Conservation (phyloP, 2,888 invertebrate species). For the Rhingia rostrata region DNA sequence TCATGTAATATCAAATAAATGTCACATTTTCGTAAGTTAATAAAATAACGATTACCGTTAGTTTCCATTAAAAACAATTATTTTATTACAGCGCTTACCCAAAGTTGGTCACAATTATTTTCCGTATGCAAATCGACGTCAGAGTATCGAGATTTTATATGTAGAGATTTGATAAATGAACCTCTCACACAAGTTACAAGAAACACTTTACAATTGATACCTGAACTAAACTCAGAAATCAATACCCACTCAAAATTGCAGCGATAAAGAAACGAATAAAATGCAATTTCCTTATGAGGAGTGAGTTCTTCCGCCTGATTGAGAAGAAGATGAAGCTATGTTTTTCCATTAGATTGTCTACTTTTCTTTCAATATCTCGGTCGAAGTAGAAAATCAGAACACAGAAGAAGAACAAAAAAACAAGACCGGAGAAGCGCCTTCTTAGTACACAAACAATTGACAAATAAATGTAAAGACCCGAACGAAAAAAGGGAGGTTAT, state of each 20-base stretch:
- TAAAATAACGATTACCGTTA: too few relatives aligned
- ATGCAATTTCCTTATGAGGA: conserved; percentile 44
- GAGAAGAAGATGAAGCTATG: not conserved
- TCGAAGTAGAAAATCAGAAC: conserved; percentile 28
- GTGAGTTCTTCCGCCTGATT: conserved; percentile 12
- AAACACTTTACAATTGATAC: not conserved
- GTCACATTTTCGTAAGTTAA: too few relatives aligned
- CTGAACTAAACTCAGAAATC: conserved; percentile 7
- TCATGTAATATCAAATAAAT: too few relatives aligned
- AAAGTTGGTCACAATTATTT: too few relatives aligned
- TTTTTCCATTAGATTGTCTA: not conserved
- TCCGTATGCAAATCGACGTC: too few relatives aligned
- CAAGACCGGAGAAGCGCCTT: not conserved
- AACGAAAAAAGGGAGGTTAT: conserved; percentile 45
- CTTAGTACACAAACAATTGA: not conserved
- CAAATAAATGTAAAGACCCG: conserved; percentile 30
- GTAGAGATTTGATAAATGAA: too few relatives aligned
- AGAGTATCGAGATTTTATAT: too few relatives aligned
- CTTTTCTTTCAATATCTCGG: not conserved
- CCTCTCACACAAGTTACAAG: too few relatives aligned
- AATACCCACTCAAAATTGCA: conserved; percentile 9
- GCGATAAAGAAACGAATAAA: not conserved
- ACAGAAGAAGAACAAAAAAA: conserved; percentile 2
- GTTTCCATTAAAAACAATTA: too few relatives aligned
- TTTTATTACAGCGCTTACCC: too few relatives aligned